Percentiles rank a stretch among this genome's conserved stretches.
phyloP scores from a whole-genome alignment of 23 tunicate species.

The Corella eumyota region DNA sequence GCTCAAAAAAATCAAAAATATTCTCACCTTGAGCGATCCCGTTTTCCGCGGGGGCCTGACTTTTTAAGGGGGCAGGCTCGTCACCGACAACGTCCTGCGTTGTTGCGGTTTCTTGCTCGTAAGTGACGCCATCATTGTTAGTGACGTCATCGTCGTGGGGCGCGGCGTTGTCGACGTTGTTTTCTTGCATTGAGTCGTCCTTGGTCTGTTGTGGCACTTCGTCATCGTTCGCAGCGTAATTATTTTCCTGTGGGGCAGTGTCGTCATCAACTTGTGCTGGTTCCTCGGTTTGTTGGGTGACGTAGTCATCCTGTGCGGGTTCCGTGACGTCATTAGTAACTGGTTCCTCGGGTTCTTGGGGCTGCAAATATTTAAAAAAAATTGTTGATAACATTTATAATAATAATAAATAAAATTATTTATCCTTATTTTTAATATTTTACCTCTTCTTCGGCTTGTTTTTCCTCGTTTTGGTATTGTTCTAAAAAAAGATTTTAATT shows the following conservation, averaged over 20 bases:
- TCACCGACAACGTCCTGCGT: background rate
- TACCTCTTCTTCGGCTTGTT: background rate
- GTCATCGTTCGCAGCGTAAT: background rate
- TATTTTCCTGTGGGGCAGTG: background rate
- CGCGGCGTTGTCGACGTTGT: background rate
- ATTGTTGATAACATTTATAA: too few relatives aligned
- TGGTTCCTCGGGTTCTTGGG: too few relatives aligned
- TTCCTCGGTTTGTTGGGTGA: background rate
- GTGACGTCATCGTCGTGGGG: conserved; percentile 2
- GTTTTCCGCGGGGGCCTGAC: background rate
- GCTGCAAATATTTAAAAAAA: too few relatives aligned
- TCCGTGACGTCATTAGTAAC: too few relatives aligned
- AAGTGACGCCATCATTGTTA: background rate
- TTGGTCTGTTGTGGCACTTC: too few relatives aligned
- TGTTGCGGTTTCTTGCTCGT: background rate
- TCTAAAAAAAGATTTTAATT: too few relatives aligned
- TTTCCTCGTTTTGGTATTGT: background rate
- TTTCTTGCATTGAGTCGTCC: background rate
- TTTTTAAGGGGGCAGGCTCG: background rate
- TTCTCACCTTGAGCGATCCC: background rate
- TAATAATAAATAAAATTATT: too few relatives aligned
- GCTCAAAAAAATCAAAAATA: background rate
- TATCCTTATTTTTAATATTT: too few relatives aligned
- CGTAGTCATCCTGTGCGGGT: background rate
- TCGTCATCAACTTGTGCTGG: background rate